Evolutionary conservation across 2,113 vertebrate species (phyloP), one percentile per base, ranked within the genome.

Genomic region (Daphoenositta chrysoptera): DNA sequence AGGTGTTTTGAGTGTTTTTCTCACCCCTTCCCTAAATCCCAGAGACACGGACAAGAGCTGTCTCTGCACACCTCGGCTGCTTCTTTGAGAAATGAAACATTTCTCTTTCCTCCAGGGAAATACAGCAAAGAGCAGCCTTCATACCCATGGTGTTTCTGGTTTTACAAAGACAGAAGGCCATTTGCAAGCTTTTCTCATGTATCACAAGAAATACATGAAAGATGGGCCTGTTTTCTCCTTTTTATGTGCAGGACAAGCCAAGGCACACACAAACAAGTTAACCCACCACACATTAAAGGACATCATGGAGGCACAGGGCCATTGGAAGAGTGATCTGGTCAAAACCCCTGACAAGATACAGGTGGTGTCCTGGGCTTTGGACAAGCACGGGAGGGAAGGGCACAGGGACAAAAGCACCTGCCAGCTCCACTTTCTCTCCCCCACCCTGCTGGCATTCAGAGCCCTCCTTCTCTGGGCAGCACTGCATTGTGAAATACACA

Each of bases 241-340:
- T 69, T 69, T 31, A 57, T 3, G 20, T 19, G 26, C 48, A 48
- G 86, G 33, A 71, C 30, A 56, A 85, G 33, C 39, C 72, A 73
- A 89, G 39, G 31, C 5, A 4, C 42, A 11, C 17, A 10, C 31
- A 35, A 27, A 14, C 1, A 0, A 84, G 61, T 35, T 33, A 47
- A 33, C 60, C 31, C n/a, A 56, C 21, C 63, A 47, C 22, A 8
- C 42, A 22, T 22, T 39, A 16, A 57, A 68, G 42, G 28, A 39
- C 26, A 39, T 44, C 6, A 9, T 30, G 24, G 28, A 91, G 16
- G 23, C 63, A 80, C 1, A 1, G 37, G 21, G 15, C 31, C 9
- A 1, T 4, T 14, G 26, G 54, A 66, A 0, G 0, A 90, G n/a
- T 5, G 37, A 73, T 10, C 8, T 2, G 1, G 31, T 31, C 22